Evolutionary conservation across 2,113 vertebrate species (phyloP).

Genomic region (Dinomys branickii): DNA sequence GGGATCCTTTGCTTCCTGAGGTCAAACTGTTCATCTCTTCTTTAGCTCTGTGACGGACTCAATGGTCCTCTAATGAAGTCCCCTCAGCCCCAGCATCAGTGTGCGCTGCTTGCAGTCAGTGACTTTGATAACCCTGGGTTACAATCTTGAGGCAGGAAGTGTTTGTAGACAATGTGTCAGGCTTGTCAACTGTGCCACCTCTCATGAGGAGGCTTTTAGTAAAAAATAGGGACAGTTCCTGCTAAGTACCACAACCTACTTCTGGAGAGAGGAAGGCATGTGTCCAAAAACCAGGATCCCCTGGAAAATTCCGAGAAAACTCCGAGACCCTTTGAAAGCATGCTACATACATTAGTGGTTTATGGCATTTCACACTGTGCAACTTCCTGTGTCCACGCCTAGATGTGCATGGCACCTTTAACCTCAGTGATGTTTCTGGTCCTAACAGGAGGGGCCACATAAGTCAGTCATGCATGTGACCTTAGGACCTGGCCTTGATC

Average conservation of each 20-base stretch:
- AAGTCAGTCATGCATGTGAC: background rate
- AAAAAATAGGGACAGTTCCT: background rate
- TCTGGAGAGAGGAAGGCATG: background rate
- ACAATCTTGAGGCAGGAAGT: background rate
- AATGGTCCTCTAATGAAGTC: background rate
- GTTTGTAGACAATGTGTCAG: too few species aligned
- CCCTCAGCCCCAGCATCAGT: background rate
- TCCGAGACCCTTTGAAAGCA: background rate
- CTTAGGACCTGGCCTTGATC: background rate
- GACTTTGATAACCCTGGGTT: background rate
- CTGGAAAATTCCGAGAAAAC: background rate
- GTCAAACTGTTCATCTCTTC: background rate
- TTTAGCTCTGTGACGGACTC: background rate
- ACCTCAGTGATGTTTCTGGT: background rate
- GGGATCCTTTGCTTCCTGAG: background rate
- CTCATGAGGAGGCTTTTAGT: background rate
- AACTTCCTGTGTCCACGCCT: background rate
- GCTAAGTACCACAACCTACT: background rate
- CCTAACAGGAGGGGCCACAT: background rate
- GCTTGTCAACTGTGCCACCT: background rate
- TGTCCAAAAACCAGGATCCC: background rate
- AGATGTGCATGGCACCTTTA: background rate
- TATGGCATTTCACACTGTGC: background rate
- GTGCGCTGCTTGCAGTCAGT: background rate
- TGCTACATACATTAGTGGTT: rapidly evolving